Percentiles rank a stretch among this genome's conserved stretches.
Conservation (phyloP, 35 echinoderm and acorn worm genomes). For the Stichopus chloronotus region DNA sequence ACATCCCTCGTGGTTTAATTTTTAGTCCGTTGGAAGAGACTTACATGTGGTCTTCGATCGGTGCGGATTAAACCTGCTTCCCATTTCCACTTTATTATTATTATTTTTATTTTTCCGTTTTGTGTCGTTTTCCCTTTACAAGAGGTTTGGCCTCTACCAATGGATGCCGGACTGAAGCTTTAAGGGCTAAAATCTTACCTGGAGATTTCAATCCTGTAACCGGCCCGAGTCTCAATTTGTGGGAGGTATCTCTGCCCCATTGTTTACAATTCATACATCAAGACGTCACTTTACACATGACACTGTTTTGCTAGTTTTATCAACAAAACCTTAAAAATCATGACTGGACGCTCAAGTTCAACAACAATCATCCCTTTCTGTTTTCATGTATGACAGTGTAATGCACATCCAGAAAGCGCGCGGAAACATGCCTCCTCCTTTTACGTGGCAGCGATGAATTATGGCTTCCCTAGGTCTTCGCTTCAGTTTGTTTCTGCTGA, state of each 20-base stretch:
- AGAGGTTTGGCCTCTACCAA: neutral
- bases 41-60: too few relatives aligned
- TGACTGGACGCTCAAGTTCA: slow-evolving; percentile 26
- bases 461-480: slow-evolving; percentile 3
- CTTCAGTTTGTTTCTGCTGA: slow-evolving; percentile 35
- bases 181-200: neutral
- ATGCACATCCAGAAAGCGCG: neutral
- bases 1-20: too few relatives aligned
- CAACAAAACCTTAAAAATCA: slow-evolving; percentile 45
- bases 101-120: neutral
- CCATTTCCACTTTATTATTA: neutral
- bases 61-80: too few relatives aligned
- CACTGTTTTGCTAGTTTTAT: slow-evolving; percentile 53
- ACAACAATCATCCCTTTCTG: neutral
- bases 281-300: slow-evolving; percentile 34
- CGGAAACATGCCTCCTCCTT: neutral
- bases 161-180: too few relatives aligned
- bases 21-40: too few relatives aligned
- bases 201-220: neutral
- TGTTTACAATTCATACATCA: slow-evolving; percentile 39
- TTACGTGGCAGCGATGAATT: slow-evolving; percentile 28
- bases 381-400: neutral
- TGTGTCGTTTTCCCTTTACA: neutral
- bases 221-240: neutral
- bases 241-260: slow-evolving; percentile 29